Base-by-base conservation (phyloP, 2,113 vertebrate species). In the Neodon shergylaensis region DNA sequence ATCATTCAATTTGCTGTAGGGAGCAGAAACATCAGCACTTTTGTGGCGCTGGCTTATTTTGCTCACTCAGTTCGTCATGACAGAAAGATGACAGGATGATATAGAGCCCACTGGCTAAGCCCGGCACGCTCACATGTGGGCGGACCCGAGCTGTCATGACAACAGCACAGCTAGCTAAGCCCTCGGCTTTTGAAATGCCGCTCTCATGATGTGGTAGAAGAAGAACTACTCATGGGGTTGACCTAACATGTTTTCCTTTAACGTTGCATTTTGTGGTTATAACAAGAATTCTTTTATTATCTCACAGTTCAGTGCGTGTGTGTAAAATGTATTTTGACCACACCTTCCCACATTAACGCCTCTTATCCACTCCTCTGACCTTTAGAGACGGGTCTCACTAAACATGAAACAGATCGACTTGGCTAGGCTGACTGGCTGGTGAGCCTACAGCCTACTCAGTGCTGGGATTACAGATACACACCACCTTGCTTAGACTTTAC, bases 211-310 rank as follows among this genome's bases (percentile, higher is more conserved):
- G 36, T 14, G 58, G 73, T 54, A 10, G 88, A 73, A 47, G 42
- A 73, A 84, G 14, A 76, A 70, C 52, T 49, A n/a, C 49, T 92
- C 52, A 44, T 36, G 74, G 52, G 90, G 54, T 70, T 54, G 47
- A 92, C 9, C 21, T 47, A 76, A 88, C 65, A n/a, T 31, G 79
- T 70, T 93, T 91, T 89, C 54, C 36, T 95, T 70, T 54, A 44
- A 91, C 86, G 52, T 66, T 42, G 39, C n/a, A 58, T 54, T 58
- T 58, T 81, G 52, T 81, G 52, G 19, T 81, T 1, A 1, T 54
- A 58, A 36, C 21, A 39, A 58, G 78, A 81, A 19, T 9, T 54
- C 17, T 54, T 81, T 22, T 58, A n/a, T 54, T 79, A 8, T 54
- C 49, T 81, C 49, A 49, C 3, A 17, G 21, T 77, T 77, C 73